Conservation (phyloP, 2,113 vertebrate species). For the Oophaga pumilio region DNA sequence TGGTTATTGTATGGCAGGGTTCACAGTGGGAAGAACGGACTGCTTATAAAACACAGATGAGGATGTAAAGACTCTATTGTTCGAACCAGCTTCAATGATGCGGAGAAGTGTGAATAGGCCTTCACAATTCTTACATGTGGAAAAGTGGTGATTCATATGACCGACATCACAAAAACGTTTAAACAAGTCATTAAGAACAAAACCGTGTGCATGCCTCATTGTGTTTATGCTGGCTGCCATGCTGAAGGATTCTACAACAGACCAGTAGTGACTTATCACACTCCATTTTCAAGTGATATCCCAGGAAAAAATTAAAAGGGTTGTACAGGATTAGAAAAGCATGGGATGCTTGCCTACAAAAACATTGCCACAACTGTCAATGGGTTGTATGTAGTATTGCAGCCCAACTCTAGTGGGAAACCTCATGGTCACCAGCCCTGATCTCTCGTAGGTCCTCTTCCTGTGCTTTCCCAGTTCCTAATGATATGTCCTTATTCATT, state of each 20-base stretch:
- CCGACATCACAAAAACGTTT: not conserved
- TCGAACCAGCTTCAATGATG: constrained; percentile 20
- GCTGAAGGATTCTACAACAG: not conserved
- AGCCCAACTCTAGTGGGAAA: too few species aligned
- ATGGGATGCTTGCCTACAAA: too few species aligned
- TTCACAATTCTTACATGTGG: not conserved
- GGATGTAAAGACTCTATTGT: constrained; percentile 48
- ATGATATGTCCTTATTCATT: too few species aligned
- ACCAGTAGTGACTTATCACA: not conserved
- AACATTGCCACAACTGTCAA: too few species aligned
- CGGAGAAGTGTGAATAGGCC: constrained; percentile 8
- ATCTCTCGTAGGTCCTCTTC: too few species aligned
- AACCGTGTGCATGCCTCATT: not conserved
- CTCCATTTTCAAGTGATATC: not conserved
- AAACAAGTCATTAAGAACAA: not conserved
- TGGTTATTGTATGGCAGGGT: constrained; percentile 49
- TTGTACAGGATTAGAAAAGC: too few species aligned
- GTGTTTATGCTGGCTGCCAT: not conserved
- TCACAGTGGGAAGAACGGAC: constrained; percentile 40
- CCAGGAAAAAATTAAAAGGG: not conserved
- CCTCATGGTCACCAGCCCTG: too few species aligned
- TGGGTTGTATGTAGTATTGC: not conserved
- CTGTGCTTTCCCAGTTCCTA: too few species aligned
- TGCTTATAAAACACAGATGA: constrained; percentile 54
- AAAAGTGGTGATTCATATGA: constrained; percentile 17